Conservation (phyloP, 2,113 vertebrate species). For the Condylura cristata region DNA sequence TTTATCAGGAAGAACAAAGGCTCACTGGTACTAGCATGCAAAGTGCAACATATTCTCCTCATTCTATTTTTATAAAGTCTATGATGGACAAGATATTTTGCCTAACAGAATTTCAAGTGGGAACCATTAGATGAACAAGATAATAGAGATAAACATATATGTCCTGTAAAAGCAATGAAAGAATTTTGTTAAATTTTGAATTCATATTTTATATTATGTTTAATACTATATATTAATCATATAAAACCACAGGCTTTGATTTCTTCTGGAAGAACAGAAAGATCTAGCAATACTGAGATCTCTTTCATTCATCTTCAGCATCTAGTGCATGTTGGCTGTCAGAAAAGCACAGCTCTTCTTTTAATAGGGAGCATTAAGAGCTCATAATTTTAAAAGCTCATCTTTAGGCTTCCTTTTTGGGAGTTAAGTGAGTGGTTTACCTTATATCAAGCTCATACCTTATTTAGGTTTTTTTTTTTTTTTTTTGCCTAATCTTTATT, state of each 20-base stretch:
- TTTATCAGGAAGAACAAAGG: neutral
- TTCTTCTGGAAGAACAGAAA: neutral
- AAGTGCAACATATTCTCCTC: neutral
- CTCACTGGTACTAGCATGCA: neutral
- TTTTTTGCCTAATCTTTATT: neutral
- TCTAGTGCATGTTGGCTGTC: neutral
- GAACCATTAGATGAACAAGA: neutral
- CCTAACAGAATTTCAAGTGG: neutral
- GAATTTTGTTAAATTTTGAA: neutral
- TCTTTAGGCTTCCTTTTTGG: neutral
- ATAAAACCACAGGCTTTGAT: neutral
- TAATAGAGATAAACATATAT: neutral
- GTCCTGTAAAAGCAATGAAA: neutral
- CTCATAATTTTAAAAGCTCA: neutral
- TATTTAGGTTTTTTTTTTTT: neutral
- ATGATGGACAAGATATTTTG: neutral
- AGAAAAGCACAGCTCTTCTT: neutral
- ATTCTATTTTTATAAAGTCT: neutral
- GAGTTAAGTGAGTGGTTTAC: neutral
- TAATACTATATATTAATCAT: neutral
- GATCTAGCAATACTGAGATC: neutral
- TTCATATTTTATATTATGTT: neutral
- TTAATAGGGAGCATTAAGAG: neutral
- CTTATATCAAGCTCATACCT: neutral
- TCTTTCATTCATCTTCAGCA: neutral